Base-by-base conservation (phyloP, 2,113 vertebrate species). In the Elgaria multicarinata region DNA sequence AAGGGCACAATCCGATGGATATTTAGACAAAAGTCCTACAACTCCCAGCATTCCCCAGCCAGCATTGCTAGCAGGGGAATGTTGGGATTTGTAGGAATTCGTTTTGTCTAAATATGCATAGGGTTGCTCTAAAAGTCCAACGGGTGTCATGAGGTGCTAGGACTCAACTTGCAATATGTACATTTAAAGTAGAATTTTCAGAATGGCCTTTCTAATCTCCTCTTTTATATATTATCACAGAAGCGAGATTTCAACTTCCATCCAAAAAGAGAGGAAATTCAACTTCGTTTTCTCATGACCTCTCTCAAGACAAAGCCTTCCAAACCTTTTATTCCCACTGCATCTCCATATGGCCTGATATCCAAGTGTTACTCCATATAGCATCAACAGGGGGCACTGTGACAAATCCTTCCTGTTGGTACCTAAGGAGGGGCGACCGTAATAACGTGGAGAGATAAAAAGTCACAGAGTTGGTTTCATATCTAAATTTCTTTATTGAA, bases 401-500 rank as follows among this genome's bases (percentile, higher is more conserved):
- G 14, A 89, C 31, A 9, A 39, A 44, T 28, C 33, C 33, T 44
- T 62, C 74, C 20, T 78, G 6, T 71, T 39, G n/a, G 14, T 50
- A 87, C 24, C 58, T 31, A 46, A 46, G 53, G 18, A n/a, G 26
- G 39, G 46, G 36, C 8, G 18, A 8, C n/a, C 42, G 12, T 14
- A 3, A 5, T 50, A 5, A 62, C 58, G 7, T 24, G 46, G 28
- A 53, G 14, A 89, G 69, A 77, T 84, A 89, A 89, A n/a, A 83
- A 89, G 0, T 16, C 12, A 22, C 71, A 42, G 62, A 84, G 64
- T 18, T 42, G 13, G 44, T 77, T 85, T 89, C 64, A 26, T 89
- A 89, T 84, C 88, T 89, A 89, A 89, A 89, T 89, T 50, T 84
- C 88, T 89, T 89, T 89, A 89, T 89, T 89, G 88, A 89, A 85